Evolutionary conservation across 1,140 invertebrate species (phyloP).

Genomic region (Piezodorus guildinii): DNA sequence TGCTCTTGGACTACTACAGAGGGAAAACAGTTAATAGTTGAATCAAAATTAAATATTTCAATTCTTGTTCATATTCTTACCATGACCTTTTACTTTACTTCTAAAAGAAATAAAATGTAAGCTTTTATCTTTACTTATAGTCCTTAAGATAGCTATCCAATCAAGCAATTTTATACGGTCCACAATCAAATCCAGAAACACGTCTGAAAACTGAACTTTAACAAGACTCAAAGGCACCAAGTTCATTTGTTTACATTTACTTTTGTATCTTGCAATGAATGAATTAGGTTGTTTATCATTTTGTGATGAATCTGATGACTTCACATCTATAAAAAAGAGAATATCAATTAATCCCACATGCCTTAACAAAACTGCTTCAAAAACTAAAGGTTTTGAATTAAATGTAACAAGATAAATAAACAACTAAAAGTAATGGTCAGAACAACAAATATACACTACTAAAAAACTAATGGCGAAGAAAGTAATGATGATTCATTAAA

Average conservation of each 20-base stretch:
- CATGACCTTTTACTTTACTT: constrained; percentile 33
- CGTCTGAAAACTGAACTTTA: constrained; percentile 16
- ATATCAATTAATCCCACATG: no score
- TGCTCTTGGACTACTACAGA: constrained; percentile 28
- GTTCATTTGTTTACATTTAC: constrained; percentile 7
- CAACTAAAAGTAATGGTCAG: no score
- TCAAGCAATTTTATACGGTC: constrained; percentile 55
- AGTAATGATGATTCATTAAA: no score
- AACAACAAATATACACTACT: no score
- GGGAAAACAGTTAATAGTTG: background rate
- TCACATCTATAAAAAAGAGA: no score
- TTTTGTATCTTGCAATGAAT: constrained; percentile 12
- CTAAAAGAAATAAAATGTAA: constrained; percentile 44
- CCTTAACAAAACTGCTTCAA: no score
- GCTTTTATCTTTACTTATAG: constrained; percentile 47
- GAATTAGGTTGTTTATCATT: background rate
- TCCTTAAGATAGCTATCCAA: constrained; percentile 54
- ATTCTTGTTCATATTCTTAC: constrained; percentile 16
- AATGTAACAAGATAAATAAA: no score
- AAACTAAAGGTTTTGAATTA: no score
- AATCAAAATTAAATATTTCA: background rate
- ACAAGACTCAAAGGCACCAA: constrained; percentile 16
- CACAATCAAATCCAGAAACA: constrained; percentile 19
- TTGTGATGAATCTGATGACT: no score
- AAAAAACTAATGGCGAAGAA: no score